Percentiles rank a stretch among this genome's conserved stretches.
Conservation (phyloP, 2,113 vertebrate genomes). For the Marmota monax region DNA sequence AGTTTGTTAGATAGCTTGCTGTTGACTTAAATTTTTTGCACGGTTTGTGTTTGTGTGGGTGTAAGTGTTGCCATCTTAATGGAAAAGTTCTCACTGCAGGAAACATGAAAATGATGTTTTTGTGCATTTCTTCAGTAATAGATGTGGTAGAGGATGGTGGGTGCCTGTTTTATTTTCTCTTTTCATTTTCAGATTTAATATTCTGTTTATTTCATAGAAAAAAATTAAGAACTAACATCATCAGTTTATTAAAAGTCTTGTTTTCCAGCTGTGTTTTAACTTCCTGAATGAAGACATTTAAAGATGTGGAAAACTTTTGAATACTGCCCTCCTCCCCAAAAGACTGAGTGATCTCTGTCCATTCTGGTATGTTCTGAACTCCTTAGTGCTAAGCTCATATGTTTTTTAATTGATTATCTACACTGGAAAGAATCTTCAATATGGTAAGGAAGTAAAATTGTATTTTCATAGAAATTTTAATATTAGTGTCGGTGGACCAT, state of each 20-base stretch:
- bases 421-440: neutral
- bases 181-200: neutral
- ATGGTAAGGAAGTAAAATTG: neutral
- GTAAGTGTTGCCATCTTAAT: neutral
- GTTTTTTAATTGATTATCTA: neutral
- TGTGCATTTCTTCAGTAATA: neutral
- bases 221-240: neutral
- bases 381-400: neutral
- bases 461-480: neutral
- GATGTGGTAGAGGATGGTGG: neutral
- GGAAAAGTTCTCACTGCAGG: neutral
- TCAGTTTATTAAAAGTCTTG: neutral
- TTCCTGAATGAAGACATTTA: neutral
- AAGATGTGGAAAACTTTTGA: neutral
- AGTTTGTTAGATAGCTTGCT: slow-evolving; percentile 10
- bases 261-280: neutral
- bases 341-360: neutral
- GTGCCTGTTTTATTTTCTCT: neutral
- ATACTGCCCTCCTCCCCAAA: too few species aligned
- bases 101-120: neutral
- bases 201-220: neutral
- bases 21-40: neutral
- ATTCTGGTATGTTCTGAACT: neutral
- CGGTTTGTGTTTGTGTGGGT: neutral
- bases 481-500: neutral